Conservation (phyloP, 1,140 invertebrate genomes). For the Dendroctonus valens region DNA sequence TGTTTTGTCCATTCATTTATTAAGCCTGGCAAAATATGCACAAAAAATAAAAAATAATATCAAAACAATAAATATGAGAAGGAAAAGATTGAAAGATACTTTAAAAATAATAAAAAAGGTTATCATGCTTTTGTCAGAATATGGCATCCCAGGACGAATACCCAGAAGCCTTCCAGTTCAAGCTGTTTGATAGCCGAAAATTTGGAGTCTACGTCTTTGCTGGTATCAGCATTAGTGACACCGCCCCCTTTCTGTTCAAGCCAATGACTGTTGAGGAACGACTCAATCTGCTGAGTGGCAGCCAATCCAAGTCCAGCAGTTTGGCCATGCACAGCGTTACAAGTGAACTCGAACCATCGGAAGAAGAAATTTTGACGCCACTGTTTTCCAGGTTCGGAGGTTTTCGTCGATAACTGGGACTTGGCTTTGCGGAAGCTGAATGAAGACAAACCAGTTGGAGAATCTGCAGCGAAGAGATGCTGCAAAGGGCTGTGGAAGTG, state of each 20-base stretch:
- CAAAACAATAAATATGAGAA: too few species aligned
- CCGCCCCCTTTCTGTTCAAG: conserved; percentile 48
- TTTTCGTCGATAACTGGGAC: conserved; percentile 11
- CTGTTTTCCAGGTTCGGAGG: conserved; percentile 13
- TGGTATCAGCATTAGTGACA: conserved; percentile 54
- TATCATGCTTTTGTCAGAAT: conserved; percentile 48
- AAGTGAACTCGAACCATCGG: neutral
- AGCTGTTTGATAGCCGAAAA: conserved; percentile 60
- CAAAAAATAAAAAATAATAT: too few species aligned
- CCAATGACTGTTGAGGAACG: conserved; percentile 46
- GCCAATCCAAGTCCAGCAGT: conserved; percentile 12
- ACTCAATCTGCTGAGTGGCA: conserved; percentile 42
- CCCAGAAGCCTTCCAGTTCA: conserved; percentile 56
- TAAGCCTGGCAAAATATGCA: too few species aligned
- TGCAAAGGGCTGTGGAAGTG: conserved; percentile 5
- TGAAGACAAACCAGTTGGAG: neutral
- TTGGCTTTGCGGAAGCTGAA: neutral
- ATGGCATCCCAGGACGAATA: conserved; percentile 52
- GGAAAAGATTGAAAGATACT: neutral
- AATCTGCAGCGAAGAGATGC: neutral
- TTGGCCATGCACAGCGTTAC: conserved; percentile 16
- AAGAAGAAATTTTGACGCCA: neutral
- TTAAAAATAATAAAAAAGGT: neutral
- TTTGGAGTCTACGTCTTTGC: conserved; percentile 59
- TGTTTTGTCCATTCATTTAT: too few species aligned